Conservation (phyloP, 2,113 vertebrate genomes). For the Nothobranchius furzeri region DNA sequence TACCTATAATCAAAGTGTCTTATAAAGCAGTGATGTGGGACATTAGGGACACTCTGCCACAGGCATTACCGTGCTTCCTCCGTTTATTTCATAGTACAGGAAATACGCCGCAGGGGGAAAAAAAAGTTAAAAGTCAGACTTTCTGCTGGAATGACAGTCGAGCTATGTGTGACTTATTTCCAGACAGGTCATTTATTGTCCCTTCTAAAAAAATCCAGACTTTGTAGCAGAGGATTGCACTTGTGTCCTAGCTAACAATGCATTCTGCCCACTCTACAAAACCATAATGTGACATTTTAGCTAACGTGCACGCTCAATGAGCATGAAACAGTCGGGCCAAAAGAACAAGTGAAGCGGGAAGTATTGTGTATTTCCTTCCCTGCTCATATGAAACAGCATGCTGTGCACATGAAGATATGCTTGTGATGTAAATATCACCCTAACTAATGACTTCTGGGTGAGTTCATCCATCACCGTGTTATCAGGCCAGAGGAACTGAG, state of each 20-base stretch:
- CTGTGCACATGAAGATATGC: conserved; percentile 55
- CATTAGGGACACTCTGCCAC: no score
- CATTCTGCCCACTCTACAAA: background rate
- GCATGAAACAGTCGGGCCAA: background rate
- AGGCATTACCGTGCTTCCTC: no score
- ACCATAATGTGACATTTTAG: conserved; percentile 23
- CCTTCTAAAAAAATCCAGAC: background rate
- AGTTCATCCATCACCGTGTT: conserved; percentile 74
- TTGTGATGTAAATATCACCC: conserved; percentile 65
- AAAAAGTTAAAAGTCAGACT: no score
- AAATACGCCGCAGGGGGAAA: no score
- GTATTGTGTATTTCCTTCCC: conserved; percentile 33
- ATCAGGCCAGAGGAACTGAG: conserved; percentile 57
- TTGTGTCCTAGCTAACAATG: background rate
- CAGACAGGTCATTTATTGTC: no score
- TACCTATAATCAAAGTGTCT: no score
- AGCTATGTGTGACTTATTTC: no score
- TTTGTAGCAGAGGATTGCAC: background rate
- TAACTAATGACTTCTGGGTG: conserved; percentile 41
- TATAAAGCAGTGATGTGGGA: no score
- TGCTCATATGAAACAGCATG: conserved; percentile 15
- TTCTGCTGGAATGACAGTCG: no score
- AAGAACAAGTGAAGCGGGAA: conserved; percentile 21
- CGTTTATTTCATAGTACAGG: no score
- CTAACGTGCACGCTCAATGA: conserved; percentile 16